Evolutionary conservation across 2,113 vertebrate species (phyloP).

Genomic region (Xerus inauris): DNA sequence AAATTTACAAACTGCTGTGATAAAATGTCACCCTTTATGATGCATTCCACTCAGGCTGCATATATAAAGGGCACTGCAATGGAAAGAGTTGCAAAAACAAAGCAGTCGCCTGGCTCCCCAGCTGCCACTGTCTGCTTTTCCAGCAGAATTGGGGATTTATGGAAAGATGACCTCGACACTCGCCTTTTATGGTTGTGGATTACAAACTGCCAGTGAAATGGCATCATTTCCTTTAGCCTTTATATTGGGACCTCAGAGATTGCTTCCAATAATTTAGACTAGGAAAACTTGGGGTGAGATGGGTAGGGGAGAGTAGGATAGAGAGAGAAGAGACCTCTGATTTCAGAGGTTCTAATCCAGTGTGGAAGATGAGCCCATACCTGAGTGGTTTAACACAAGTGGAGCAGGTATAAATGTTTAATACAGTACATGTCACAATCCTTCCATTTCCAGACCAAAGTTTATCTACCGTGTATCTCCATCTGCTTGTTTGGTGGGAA

Average conservation of each 20-base stretch:
- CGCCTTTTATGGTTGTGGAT: conserved; percentile 52
- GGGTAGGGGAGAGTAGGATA: neutral
- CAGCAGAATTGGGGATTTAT: conserved; percentile 75
- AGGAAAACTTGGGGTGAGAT: neutral
- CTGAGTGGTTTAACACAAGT: neutral
- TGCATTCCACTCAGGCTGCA: conserved; percentile 86
- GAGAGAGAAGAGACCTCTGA: neutral
- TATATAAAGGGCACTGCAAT: conserved; percentile 86
- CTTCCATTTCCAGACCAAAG: neutral
- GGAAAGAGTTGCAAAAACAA: conserved; percentile 83
- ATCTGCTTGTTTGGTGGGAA: neutral
- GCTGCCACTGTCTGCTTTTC: conserved; percentile 72
- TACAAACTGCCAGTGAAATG: conserved; percentile 69
- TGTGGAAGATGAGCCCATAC: neutral
- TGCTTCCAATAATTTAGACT: conserved; percentile 31
- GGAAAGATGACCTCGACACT: conserved; percentile 71
- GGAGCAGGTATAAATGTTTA: neutral
- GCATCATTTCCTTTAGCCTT: conserved; percentile 60
- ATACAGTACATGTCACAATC: neutral
- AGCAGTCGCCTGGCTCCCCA: conserved; percentile 75
- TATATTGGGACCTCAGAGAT: conserved; percentile 14
- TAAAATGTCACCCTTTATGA: conserved; percentile 91
- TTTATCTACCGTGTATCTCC: neutral
- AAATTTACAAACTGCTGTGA: conserved; percentile 91
- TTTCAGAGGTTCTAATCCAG: neutral